phyloP scores from a whole-genome alignment of 2,797 vertebrate genomes.

The Rhinatrema bivittatum region DNA sequence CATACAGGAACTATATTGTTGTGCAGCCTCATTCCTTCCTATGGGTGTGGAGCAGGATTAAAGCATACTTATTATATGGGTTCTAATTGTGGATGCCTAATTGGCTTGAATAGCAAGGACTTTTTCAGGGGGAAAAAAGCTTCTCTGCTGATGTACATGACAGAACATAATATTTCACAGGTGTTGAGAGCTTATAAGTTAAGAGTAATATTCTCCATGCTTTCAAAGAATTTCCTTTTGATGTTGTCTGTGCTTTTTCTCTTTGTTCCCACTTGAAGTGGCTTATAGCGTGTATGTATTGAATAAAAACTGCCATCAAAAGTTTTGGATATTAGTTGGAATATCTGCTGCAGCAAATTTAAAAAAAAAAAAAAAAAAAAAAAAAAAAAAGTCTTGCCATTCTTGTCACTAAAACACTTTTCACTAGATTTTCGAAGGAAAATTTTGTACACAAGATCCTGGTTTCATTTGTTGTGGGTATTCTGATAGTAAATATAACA shows the following conservation, averaged over 20 bases:
- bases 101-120: slow-evolving; percentile 55
- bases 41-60: slow-evolving; percentile 62
- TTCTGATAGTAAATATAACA: no score
- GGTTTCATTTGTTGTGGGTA: no score
- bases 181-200: slow-evolving; percentile 38
- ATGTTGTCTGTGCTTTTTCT: slow-evolving; percentile 34
- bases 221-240: slow-evolving; percentile 35
- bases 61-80: slow-evolving; percentile 59
- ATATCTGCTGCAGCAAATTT: no score
- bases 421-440: no score
- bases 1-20: slow-evolving; percentile 65
- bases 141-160: slow-evolving; percentile 43
- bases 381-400: no score
- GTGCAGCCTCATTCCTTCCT: slow-evolving; percentile 56
- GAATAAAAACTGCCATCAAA: no score
- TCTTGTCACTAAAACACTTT: no score
- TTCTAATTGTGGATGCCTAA: slow-evolving; percentile 65
- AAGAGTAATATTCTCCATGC: slow-evolving; percentile 29
- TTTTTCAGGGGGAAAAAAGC: slow-evolving; percentile 42
- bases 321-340: no score
- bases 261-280: slow-evolving; percentile 23
- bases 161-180: slow-evolving; percentile 42
- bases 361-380: no score
- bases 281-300: background rate
- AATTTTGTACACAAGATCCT: no score